Base-by-base conservation (phyloP, 2,113 vertebrate species). In the Lepisosteus oculatus region DNA sequence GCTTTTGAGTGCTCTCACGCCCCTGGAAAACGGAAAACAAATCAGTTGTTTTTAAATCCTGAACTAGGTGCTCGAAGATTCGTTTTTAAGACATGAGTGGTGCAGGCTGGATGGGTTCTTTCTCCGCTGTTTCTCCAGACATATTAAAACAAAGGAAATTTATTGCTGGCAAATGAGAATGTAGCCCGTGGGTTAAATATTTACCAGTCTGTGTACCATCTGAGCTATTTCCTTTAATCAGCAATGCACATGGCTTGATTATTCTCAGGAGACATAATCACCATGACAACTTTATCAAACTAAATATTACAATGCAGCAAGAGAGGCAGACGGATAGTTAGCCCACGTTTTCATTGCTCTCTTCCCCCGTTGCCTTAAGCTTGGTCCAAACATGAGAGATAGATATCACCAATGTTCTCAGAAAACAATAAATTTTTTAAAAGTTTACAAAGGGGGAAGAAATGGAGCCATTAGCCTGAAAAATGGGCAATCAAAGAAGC, bases 271-370 rank as follows among this genome's bases (percentile, higher is more conserved):
- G 91, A 87, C 77, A 79, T 82, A 74, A 89, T 93, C 75, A 74
- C 92, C 89, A 92, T 92, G 91, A 91, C 91, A 92, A 92, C 91
- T 93, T 92, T 89, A 92, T 92, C 89, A 86, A 86, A 79, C 88
- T 87, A 85, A 89, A 88, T 83, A 86, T 83, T 84, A 85, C 87
- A 88, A 83, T 68, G 76, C 82, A 83, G 81, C 84, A 85, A 85
- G 86, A 85, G 77, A 86, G 83, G 74, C 64, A 64, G 61, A 29
- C 76, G 79, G 80, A 87, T 84, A 83, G 77, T 80, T 78, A 76
- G 72, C 80, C 76, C 7, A 9, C 44, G 73, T 81, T 29, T 85
- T 77, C 83, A 81, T 84, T 85, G 80, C 78, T 77, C 72, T 68
- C 75, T 41, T 41, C 61, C 63, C 41, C 17, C 61, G 29, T 56